A percentile compares a stretch with the other conserved stretches of the same genome.
Conservation (phyloP, 2,888 invertebrate genomes). For the Sminthurides aquaticus region DNA sequence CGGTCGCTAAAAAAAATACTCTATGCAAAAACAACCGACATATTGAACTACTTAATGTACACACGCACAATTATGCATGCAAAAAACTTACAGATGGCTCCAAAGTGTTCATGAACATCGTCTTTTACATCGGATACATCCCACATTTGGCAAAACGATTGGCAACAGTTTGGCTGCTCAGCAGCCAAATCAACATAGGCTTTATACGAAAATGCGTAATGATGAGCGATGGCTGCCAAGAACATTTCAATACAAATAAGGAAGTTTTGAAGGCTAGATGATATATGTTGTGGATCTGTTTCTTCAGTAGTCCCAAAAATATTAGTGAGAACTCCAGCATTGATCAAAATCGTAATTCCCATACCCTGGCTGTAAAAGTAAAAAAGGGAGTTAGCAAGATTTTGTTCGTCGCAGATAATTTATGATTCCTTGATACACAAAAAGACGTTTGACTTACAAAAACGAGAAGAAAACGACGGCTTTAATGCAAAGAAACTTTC, state of each 20-base stretch:
- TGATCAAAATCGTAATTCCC: slow-evolving; percentile 75
- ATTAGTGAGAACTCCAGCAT: slow-evolving; percentile 69
- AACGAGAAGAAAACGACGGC: slow-evolving; percentile 96
- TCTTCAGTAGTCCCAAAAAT: slow-evolving; percentile 60
- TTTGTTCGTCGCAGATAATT: no score
- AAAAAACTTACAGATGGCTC: slow-evolving; percentile 66
- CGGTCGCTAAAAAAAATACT: slow-evolving; percentile 13
- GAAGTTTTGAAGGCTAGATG: slow-evolving; percentile 82
- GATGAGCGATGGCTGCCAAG: slow-evolving; percentile 87
- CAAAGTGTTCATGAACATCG: slow-evolving; percentile 86
- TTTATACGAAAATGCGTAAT: slow-evolving; percentile 90
- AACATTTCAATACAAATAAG: slow-evolving; percentile 97
- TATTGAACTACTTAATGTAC: no score
- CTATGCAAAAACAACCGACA: no score
- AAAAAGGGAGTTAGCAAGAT: no score
- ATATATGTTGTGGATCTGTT: slow-evolving; percentile 63
- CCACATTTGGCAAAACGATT: slow-evolving; percentile 85
- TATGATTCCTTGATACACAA: no score
- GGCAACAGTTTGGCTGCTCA: slow-evolving; percentile 56
- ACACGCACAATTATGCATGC: no score
- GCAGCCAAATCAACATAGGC: slow-evolving; percentile 61
- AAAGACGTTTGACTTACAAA: slow-evolving; percentile 88
- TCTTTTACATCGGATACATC: slow-evolving; percentile 91
- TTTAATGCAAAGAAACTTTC: slow-evolving; percentile 94
- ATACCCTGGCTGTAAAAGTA: slow-evolving; percentile 71